Base-by-base conservation (phyloP, 2,797 vertebrate species). In the Gallirallus australis region DNA sequence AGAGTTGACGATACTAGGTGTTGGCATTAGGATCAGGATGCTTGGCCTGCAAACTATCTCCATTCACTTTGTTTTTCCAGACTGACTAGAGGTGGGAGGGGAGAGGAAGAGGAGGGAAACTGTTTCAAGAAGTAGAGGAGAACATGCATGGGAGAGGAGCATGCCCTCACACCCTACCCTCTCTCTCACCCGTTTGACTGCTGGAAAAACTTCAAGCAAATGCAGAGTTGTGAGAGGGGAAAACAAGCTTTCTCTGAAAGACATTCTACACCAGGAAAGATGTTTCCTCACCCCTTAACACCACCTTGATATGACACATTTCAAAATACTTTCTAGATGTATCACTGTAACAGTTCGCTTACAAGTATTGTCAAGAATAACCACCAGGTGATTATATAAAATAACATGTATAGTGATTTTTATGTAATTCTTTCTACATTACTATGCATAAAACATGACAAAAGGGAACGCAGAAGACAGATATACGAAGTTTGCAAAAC, bases 381-480 rank as follows among this genome's bases (percentile, higher is more conserved):
- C 72, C 66, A 90, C 61, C 77, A 94, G 89, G 75, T 96, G 82
- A 94, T 93, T 96, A 84, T 81, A 87, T 93, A 94, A 93, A 95
- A 95, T 89, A 95, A 90, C 54, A 47, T 2, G 13, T 84, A 60
- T 33, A 84, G 63, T 54, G 53, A 90, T 79, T 96, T 96, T 94
- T 92, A 92, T 60, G 68, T 76, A 93, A 95, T 90, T 86, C 94
- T 89, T 92, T 93, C 60, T 78, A 56, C n/a, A 72, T 95, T 93
- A 78, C 83, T 64, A 82, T 83, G 59, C 63, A 91, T 83, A 88
- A 93, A 95, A 86, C 77, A 54, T 9, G 20, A 91, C 92, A 84
- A 97, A 88, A 85, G 71, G 78, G 59, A 97, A 93, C 7, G 8
- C 75, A 86, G 73, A 76, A 88, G 64, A 94, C 71, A 80, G 57